These are phyloP conservation scores for Epinotia ramella DNA, from an alignment of 2,888 invertebrate species.

Conservation along the genomic window DNA sequence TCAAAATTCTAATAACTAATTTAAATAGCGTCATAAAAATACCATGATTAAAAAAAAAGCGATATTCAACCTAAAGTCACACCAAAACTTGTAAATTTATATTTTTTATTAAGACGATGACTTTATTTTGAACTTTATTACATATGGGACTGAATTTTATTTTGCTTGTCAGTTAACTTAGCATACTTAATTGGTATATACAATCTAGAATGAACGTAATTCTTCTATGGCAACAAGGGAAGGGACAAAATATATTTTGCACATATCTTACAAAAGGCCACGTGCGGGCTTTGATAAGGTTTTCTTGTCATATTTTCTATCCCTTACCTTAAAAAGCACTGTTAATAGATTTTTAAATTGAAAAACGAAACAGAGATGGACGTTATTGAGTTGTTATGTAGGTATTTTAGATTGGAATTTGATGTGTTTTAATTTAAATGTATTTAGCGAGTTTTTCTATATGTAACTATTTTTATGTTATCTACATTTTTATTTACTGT, in stretches of 20 bases:
- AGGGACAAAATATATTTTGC: background rate
- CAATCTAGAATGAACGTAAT: background rate
- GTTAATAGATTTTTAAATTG: slow-evolving; percentile 4
- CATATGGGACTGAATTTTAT: background rate
- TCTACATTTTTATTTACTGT: no score
- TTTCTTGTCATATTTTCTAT: background rate
- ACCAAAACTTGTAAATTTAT: background rate
- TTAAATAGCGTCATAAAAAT: slow-evolving; percentile 4
- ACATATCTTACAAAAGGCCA: slow-evolving; percentile 1
- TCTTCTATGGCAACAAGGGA: background rate
- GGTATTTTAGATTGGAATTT: no score
- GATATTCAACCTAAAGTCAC: background rate
- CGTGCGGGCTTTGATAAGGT: background rate
- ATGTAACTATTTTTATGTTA: no score
- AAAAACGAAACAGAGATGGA: background rate
- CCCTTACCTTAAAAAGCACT: background rate
- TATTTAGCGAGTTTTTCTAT: no score
- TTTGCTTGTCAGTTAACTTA: background rate
- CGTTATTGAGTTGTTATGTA: background rate
- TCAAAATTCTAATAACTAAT: background rate
- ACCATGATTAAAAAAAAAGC: background rate
- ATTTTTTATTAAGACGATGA: background rate
- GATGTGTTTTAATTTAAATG: no score
- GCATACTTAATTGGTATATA: no score
- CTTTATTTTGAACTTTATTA: background rate